phyloP scores from a whole-genome alignment of 1,140 invertebrate species.

The Oreohelix idahoensis region DNA sequence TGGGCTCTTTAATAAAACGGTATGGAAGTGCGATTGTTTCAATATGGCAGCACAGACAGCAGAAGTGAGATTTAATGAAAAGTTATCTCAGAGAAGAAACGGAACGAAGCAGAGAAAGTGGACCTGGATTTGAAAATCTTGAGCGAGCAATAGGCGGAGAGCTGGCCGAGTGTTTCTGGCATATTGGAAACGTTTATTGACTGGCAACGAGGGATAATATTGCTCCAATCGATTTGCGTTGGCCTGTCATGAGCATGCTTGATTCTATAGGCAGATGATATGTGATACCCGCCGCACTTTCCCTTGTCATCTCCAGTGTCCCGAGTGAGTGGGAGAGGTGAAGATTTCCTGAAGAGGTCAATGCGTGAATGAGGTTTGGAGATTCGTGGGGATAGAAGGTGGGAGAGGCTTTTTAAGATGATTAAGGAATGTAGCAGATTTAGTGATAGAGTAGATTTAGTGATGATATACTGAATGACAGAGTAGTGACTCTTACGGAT shows the following conservation, averaged over 20 bases:
- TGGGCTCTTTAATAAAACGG: constrained; percentile 35
- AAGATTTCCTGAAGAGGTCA: not conserved
- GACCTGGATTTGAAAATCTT: constrained; percentile 9
- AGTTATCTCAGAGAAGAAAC: constrained; percentile 15
- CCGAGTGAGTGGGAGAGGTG: not conserved
- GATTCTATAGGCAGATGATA: not conserved
- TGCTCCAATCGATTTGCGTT: constrained; percentile 30
- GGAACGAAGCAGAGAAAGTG: constrained; percentile 21
- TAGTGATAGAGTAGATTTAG: too few relatives aligned
- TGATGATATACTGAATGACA: too few relatives aligned
- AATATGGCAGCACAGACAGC: constrained; percentile 26
- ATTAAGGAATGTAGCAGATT: too few relatives aligned
- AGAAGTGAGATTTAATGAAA: constrained; percentile 39
- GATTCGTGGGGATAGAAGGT: not conserved
- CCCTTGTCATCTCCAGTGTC: not conserved
- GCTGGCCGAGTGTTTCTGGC: constrained; percentile 31
- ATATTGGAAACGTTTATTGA: constrained; percentile 38
- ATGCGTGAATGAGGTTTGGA: not conserved
- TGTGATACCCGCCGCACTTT: not conserved
- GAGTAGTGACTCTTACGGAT: too few relatives aligned
- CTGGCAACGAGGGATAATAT: constrained; percentile 34
- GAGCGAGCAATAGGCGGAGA: constrained; percentile 18
- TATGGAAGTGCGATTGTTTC: constrained; percentile 36
- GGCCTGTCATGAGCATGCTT: constrained; percentile 9
- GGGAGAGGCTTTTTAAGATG: not conserved